Percentiles rank a stretch among this genome's conserved stretches.
Evolutionary conservation across 2,797 vertebrate species (phyloP).

Genomic region (Serranus cabrilla): DNA sequence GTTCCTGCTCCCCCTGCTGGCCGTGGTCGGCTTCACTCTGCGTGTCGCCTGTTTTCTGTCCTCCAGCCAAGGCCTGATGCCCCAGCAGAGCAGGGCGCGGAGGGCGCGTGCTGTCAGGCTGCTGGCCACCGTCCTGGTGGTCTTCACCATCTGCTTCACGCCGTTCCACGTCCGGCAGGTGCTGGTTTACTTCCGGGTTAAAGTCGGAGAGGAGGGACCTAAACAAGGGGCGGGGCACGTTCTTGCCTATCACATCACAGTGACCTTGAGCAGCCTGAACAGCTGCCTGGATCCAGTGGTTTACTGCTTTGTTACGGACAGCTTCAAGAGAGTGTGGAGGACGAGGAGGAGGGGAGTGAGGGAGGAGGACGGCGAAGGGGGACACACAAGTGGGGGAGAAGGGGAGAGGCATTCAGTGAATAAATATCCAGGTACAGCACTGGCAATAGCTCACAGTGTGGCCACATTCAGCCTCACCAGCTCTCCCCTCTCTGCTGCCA

Average conservation of each 20-base stretch:
- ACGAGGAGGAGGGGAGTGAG: conserved; percentile 71
- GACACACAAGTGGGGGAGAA: conserved; percentile 55
- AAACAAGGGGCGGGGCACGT: conserved; percentile 63
- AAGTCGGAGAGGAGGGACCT: conserved; percentile 41
- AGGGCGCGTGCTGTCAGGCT: conserved; percentile 91
- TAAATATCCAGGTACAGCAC: conserved; percentile 66
- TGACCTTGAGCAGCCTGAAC: conserved; percentile 96
- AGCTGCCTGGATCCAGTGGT: conserved; percentile 98
- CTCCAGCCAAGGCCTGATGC: conserved; percentile 86
- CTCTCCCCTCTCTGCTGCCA: conserved; percentile 36
- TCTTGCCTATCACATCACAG: conserved; percentile 91
- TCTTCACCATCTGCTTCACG: conserved; percentile 96
- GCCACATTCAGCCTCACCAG: conserved; percentile 70
- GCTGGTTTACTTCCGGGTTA: conserved; percentile 87
- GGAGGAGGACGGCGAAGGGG: conserved; percentile 41
- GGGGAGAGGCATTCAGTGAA: conserved; percentile 51
- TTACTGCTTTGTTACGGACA: conserved; percentile 97
- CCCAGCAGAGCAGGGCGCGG: conserved; percentile 89
- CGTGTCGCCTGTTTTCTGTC: conserved; percentile 92
- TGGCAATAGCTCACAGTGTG: conserved; percentile 74
- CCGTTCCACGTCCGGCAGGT: conserved; percentile 94
- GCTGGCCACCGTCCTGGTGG: conserved; percentile 91
- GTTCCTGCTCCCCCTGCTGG: conserved; percentile 93
- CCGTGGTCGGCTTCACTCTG: conserved; percentile 91
- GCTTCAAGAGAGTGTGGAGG: conserved; percentile 88